A percentile compares a stretch with the other conserved stretches of the same genome.
Conservation (phyloP, 2,888 invertebrate species). For the Chromoteleia sp. region DNA sequence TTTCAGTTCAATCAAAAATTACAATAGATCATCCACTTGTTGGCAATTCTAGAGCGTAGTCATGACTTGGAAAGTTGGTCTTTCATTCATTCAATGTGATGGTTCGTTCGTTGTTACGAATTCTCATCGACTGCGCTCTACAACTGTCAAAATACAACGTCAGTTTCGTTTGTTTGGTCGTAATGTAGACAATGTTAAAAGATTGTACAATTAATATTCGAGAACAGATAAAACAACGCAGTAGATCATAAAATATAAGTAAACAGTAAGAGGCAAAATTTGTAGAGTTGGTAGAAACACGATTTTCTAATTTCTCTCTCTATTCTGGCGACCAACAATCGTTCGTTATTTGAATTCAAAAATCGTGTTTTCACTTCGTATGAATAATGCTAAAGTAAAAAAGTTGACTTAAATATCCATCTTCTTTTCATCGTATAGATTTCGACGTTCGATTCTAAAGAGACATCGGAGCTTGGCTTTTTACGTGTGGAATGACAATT, state of each 20-base stretch:
- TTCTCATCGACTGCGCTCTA: conserved; percentile 22
- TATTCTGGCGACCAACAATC: no score
- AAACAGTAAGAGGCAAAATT: conserved; percentile 36
- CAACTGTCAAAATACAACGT: conserved; percentile 54
- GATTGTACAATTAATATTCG: conserved; percentile 38
- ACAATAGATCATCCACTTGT: conserved; percentile 51
- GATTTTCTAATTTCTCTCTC: background rate
- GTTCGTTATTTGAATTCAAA: conserved; percentile 3
- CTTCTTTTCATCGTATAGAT: conserved; percentile 62
- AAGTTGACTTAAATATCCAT: conserved; percentile 37
- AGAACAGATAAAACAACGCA: conserved; percentile 47
- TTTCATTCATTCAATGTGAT: background rate
- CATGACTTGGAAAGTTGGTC: background rate
- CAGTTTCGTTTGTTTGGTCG: conserved; percentile 45
- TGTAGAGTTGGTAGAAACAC: background rate
- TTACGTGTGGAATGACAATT: conserved; percentile 13
- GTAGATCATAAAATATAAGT: conserved; percentile 41
- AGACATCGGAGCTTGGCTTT: conserved; percentile 49
- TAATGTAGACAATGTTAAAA: conserved; percentile 49
- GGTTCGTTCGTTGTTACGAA: no score
- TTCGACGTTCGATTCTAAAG: conserved; percentile 60
- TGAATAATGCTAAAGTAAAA: conserved; percentile 42
- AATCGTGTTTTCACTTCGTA: conserved; percentile 3
- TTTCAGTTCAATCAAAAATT: conserved; percentile 54
- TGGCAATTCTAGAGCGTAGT: conserved; percentile 39